Evolutionary conservation across 1,140 invertebrate species (phyloP).

Genomic region (Drosophila sproati): DNA sequence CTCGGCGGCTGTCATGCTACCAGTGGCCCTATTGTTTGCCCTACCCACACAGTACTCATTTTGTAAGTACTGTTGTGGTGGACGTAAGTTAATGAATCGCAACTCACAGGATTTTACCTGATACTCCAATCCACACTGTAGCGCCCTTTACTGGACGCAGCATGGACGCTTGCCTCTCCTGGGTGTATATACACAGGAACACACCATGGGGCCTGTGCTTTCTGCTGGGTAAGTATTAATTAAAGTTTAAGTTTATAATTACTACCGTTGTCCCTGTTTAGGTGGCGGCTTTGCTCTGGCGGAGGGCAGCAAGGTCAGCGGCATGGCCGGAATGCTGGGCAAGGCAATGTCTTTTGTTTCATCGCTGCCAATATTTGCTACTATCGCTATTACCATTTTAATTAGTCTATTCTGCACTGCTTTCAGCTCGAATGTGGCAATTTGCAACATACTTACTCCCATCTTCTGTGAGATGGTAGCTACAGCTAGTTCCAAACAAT

Average conservation of each 20-base stretch:
- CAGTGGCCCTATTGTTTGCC: slow-evolving; percentile 91
- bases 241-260: background rate
- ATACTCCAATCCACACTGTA: slow-evolving; percentile 1
- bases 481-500: background rate
- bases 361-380: slow-evolving; percentile 84
- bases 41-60: slow-evolving; percentile 89
- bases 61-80: slow-evolving; percentile 66
- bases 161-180: slow-evolving; percentile 61
- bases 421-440: slow-evolving; percentile 92
- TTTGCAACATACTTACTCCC: slow-evolving; percentile 92
- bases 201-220: slow-evolving; percentile 60
- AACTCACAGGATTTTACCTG: too few relatives aligned
- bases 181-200: slow-evolving; percentile 51
- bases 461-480: slow-evolving; percentile 90
- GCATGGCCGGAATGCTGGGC: slow-evolving; percentile 91
- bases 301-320: slow-evolving; percentile 90
- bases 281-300: slow-evolving; percentile 95
- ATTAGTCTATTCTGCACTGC: slow-evolving; percentile 88
- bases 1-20: slow-evolving; percentile 90
- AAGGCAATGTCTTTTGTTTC: slow-evolving; percentile 86
- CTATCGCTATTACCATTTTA: slow-evolving; percentile 86
- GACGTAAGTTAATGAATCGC: slow-evolving; percentile 24
- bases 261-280: slow-evolving; percentile 46
- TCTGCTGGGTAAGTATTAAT: slow-evolving; percentile 45
- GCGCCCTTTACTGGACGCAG: slow-evolving; percentile 54